Evolutionary conservation across 2,113 vertebrate genomes (phyloP), one percentile per base, ranked within the genome.

Genomic region (Platanista minor): DNA sequence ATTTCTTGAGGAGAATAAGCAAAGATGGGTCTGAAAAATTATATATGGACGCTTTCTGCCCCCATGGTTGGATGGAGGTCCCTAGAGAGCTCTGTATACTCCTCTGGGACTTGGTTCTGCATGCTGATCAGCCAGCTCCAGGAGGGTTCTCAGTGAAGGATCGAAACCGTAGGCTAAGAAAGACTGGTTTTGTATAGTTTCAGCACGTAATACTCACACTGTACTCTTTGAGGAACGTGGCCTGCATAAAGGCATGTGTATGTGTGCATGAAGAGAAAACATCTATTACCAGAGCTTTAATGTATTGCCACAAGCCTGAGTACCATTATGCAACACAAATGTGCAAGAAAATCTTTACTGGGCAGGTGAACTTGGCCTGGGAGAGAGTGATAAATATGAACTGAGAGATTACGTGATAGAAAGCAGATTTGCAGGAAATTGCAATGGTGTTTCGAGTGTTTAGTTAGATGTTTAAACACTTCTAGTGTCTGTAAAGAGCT

Each of bases 401-500:
- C 46, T 0, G 2, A 64, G 21, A 75, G 54, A 92, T 96, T 87
- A 95, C 31, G n/a, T 20, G 36, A 67, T 72, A 41, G 52, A 36
- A 49, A 96, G 20, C 59, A 77, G 74, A 43, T 66, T 89, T 57
- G 23, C 36, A 92, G 33, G 36, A 94, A 95, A 96, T 75, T 94
- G 83, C 25, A 96, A 17, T 25, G 5, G 18, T 67, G 54, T 93
- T 97, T 82, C 25, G 6, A 92, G 57, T 52, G 33, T 92, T 97
- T 90, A 94, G 43, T 88, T 95, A 92, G 49, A 20, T 85, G 61
- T 71, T 97, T 96, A 91, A 54, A 94, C 39, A 92, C 2, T 9
- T 98, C 84, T 25, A 97, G 72, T 29, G n/a, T 39, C 77, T 96
- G 33, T 33, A 75, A 92, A 93, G 87, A 96, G 20, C 67, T 69